phyloP scores from a whole-genome alignment of 2,797 vertebrate species.

The Muscicapa striata region DNA sequence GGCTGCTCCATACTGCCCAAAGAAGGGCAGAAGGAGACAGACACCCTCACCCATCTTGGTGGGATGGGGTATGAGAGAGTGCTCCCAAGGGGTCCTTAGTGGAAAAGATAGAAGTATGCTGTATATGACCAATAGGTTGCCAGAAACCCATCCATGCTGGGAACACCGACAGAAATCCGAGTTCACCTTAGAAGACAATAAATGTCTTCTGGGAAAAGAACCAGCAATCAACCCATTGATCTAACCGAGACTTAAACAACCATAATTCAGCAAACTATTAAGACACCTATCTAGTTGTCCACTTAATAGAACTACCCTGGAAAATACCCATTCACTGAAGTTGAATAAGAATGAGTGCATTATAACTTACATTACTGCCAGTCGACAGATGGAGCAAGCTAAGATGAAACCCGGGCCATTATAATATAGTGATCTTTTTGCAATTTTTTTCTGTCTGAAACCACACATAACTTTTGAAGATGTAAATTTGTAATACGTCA shows the following conservation, averaged over 20 bases:
- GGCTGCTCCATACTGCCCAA: neutral
- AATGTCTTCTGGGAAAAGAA: slow-evolving; percentile 71
- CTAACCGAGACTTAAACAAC: neutral
- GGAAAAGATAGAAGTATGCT: neutral
- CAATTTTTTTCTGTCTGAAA: slow-evolving; percentile 74
- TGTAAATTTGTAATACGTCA: slow-evolving; percentile 79
- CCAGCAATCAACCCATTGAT: slow-evolving; percentile 50
- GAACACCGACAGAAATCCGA: slow-evolving; percentile 28
- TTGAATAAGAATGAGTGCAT: slow-evolving; percentile 53
- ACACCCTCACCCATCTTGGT: neutral
- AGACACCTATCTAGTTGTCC: slow-evolving; percentile 53
- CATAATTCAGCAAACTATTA: slow-evolving; percentile 56
- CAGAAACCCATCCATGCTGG: neutral
- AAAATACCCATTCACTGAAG: slow-evolving; percentile 43
- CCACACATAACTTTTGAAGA: slow-evolving; percentile 76
- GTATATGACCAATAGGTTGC: neutral
- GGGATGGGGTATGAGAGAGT: neutral
- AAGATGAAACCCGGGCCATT: slow-evolving; percentile 34
- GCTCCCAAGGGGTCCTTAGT: neutral
- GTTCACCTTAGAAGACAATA: slow-evolving; percentile 59
- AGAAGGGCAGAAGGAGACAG: neutral
- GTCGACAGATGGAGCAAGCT: slow-evolving; percentile 37
- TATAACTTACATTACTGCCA: slow-evolving; percentile 59
- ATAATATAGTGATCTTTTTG: slow-evolving; percentile 68
- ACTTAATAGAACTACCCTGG: slow-evolving; percentile 53